Evolutionary conservation across 1,140 invertebrate species (phyloP), one percentile per base, ranked within the genome.

Genomic region (Apis cerana): DNA sequence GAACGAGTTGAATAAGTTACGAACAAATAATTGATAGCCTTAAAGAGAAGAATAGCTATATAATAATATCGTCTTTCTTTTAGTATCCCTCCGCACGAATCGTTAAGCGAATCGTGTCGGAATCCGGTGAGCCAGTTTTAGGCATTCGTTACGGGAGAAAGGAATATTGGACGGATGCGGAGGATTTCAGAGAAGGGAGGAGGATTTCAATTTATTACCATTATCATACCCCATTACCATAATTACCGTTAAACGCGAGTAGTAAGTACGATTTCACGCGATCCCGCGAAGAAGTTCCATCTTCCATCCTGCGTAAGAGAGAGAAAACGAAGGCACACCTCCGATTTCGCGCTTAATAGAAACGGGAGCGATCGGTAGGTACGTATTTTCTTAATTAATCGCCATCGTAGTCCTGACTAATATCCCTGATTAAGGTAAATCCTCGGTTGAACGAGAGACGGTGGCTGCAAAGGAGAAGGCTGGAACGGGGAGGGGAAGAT

Each of bases 221-320:
- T 33, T 33, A 33, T 33, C 33, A 33, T 33, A 56, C 50, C 74
- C 33, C 70, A 82, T 86, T 78, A 82, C 59, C 65, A 65, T 70
- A 64, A 86, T 87, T 81, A 84, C 72, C 77, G 68, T 86, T 85
- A 82, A 85, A 77, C 27, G 68, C 61, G 23, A 43, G 21, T 80
- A 54, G 33, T 67, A 62, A 68, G 68, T 13, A 70, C 77, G 68
- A 77, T 75, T 82, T 81, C n/a, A 54, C 56, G 64, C 79, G 84
- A 58, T 75, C 54, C 43, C 3, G 3, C 33, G 75, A 19, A 21
- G 33, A 19, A 79, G 80, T 64, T 87, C 5, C 64, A 65, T 79
- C 83, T 77, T 78, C 85, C 56, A 75, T 85, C 75, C 82, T 82
- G 12, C 21, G 21, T 27, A 56, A 19, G 19, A n/a, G 23, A 13